A percentile compares a stretch with the other conserved stretches of the same genome.
phyloP scores from a whole-genome alignment of 1,140 invertebrate species.

The Mycetomoellerius zeteki region DNA sequence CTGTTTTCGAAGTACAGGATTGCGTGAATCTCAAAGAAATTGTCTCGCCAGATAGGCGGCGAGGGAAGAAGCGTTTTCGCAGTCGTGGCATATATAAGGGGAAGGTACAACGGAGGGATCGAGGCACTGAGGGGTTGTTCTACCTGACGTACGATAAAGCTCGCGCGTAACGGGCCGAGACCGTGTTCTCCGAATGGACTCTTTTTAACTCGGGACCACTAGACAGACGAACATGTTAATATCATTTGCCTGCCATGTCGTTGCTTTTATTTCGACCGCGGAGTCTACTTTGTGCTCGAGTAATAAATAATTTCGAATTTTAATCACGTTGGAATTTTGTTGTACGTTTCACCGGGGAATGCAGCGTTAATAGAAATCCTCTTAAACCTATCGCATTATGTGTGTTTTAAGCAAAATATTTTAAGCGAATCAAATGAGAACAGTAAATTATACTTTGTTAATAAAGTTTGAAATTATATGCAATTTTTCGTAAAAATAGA shows the following conservation, averaged over 20 bases:
- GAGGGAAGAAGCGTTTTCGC: slow-evolving; percentile 49
- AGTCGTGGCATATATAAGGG: slow-evolving; percentile 56
- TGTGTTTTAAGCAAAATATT: background rate
- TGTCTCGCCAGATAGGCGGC: slow-evolving; percentile 25
- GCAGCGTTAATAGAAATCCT: background rate
- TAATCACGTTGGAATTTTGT: slow-evolving; percentile 29
- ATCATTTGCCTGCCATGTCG: slow-evolving; percentile 49
- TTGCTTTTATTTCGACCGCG: slow-evolving; percentile 33
- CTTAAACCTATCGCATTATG: background rate
- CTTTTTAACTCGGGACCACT: slow-evolving; percentile 58
- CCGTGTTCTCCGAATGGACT: slow-evolving; percentile 72
- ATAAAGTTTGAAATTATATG: background rate
- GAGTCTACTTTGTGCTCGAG: background rate
- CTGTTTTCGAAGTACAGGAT: background rate
- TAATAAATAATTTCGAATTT: slow-evolving; percentile 50
- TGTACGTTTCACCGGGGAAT: background rate
- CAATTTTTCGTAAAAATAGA: background rate
- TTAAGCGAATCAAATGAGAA: background rate
- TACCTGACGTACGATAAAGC: slow-evolving; percentile 83
- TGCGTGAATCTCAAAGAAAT: slow-evolving; percentile 72
- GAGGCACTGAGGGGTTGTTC: slow-evolving; percentile 79
- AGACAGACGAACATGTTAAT: slow-evolving; percentile 74
- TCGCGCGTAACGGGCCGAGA: slow-evolving; percentile 81
- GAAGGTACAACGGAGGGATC: slow-evolving; percentile 44
- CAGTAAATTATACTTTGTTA: background rate